phyloP scores from a whole-genome alignment of 2,888 invertebrate species.

The Chymomyza amoena region DNA sequence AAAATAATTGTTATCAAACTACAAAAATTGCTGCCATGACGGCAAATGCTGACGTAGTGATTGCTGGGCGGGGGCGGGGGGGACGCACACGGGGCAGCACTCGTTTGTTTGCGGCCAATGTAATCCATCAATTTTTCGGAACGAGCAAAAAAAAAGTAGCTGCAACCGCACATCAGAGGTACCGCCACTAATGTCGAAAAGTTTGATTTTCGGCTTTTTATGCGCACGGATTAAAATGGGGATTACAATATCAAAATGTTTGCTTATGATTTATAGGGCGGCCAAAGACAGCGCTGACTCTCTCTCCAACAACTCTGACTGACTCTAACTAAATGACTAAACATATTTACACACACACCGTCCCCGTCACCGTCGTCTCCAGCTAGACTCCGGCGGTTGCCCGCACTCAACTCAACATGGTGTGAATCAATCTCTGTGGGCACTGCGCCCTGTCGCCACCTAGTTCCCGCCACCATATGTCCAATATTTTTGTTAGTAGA shows the following conservation, averaged over 20 bases:
- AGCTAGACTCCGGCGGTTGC: not conserved
- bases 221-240: slow-evolving; percentile 73
- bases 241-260: slow-evolving; percentile 76
- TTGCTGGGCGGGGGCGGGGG: slow-evolving; percentile 7
- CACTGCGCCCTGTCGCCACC: not conserved
- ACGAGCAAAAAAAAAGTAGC: slow-evolving; percentile 6
- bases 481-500: not conserved
- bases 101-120: slow-evolving; percentile 32
- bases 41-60: not conserved
- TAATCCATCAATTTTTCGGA: slow-evolving; percentile 67
- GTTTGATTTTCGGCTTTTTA: slow-evolving; percentile 75
- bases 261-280: slow-evolving; percentile 72
- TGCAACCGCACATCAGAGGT: slow-evolving; percentile 57
- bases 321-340: slow-evolving; percentile 11
- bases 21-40: slow-evolving; percentile 18
- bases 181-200: slow-evolving; percentile 74
- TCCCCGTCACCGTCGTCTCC: not conserved
- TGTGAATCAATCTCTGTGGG: not conserved
- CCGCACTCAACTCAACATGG: not conserved
- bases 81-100: not conserved
- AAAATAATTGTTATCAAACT: slow-evolving; percentile 32
- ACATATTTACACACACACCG: not conserved
- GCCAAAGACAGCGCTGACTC: slow-evolving; percentile 47
- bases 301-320: slow-evolving; percentile 19
- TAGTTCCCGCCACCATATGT: not conserved